Evolutionary conservation across 2,888 invertebrate species (phyloP).

Genomic region (Epirrita christyi): DNA sequence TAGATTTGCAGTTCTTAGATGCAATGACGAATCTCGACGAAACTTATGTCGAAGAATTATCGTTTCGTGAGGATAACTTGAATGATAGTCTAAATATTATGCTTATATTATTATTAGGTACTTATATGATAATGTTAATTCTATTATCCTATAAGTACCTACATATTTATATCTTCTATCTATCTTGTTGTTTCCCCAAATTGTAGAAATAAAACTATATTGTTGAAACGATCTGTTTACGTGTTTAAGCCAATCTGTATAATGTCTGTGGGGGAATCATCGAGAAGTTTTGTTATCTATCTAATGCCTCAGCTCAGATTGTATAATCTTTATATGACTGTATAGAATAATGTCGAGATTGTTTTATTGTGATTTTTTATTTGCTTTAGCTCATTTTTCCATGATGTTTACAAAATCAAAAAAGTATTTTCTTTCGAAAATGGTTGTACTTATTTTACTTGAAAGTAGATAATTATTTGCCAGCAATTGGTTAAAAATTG

Average conservation of each 20-base stretch:
- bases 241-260: slow-evolving; percentile 4
- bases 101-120: too few relatives aligned
- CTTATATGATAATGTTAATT: too few relatives aligned
- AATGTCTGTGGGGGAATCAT: slow-evolving; percentile 14
- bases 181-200: too few relatives aligned
- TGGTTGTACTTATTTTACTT: neutral
- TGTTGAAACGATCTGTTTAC: neutral
- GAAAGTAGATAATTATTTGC: neutral
- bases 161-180: too few relatives aligned
- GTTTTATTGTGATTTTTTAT: neutral
- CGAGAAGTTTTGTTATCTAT: slow-evolving; percentile 23
- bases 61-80: too few relatives aligned
- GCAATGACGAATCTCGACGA: too few relatives aligned
- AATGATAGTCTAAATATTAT: too few relatives aligned
- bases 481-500: neutral
- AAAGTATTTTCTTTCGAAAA: neutral
- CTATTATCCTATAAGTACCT: too few relatives aligned
- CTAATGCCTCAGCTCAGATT: slow-evolving; percentile 1
- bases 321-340: slow-evolving; percentile 10
- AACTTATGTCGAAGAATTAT: too few relatives aligned
- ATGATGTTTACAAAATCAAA: neutral
- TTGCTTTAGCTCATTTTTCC: neutral
- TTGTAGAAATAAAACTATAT: neutral
- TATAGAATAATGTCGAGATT: neutral
- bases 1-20: neutral